phyloP scores from a whole-genome alignment of 1,140 invertebrate species.

The Varroa destructor region DNA sequence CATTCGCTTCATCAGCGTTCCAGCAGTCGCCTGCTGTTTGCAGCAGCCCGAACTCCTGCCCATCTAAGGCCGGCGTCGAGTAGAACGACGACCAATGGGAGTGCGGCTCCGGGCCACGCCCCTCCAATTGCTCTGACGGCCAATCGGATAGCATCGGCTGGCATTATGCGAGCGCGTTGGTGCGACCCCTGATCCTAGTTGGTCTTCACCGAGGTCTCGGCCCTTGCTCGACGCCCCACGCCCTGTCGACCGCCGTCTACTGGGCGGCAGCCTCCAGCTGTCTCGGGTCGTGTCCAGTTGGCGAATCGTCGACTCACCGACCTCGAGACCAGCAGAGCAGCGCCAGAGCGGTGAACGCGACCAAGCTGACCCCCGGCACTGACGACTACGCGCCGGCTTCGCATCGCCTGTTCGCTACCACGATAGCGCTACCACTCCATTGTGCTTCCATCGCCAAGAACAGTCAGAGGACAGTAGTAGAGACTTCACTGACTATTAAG shows the following conservation, averaged over 20 bases:
- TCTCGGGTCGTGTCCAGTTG: no score
- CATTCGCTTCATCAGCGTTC: background rate
- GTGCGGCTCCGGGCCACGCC: background rate
- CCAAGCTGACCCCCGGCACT: no score
- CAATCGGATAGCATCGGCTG: background rate
- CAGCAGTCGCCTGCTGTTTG: background rate
- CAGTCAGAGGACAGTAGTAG: conserved; percentile 5
- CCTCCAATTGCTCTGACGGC: background rate
- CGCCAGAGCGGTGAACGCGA: no score
- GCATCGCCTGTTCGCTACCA: background rate
- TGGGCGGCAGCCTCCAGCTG: no score
- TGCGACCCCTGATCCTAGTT: conserved; percentile 27
- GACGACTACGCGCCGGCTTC: no score
- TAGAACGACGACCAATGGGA: background rate
- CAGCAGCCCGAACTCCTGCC: background rate
- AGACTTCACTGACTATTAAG: background rate
- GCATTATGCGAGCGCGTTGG: conserved; percentile 18
- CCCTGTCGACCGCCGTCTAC: no score
- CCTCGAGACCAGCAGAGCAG: no score
- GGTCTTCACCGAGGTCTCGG: conserved; percentile 3
- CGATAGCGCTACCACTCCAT: conserved; percentile 7
- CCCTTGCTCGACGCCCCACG: no score
- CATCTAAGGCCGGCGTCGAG: background rate
- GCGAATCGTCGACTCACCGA: no score
- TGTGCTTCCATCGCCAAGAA: conserved; percentile 1